Evolutionary conservation across 2,113 vertebrate genomes (phyloP), one percentile per base, ranked within the genome.

Genomic region (Climacteris rufus): DNA sequence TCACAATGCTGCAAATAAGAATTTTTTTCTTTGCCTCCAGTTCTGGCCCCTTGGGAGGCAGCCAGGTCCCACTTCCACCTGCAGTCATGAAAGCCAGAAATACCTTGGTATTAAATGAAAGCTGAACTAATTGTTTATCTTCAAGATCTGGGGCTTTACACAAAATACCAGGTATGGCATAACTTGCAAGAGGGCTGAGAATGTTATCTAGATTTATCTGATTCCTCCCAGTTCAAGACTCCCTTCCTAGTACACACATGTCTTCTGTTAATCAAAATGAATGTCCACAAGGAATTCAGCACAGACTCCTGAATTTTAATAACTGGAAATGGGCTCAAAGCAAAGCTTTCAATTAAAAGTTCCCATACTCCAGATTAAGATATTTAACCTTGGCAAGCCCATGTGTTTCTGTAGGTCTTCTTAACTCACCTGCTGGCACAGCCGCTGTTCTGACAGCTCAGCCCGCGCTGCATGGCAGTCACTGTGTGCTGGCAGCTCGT

Each of bases 221-320:
- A 74, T 90, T 81, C 92, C 80, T 95, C 88, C 72, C 72, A 76
- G 88, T 93, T 89, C 72, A 86, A 86, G 88, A 56, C 89, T 95
- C 75, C 65, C 70, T 79, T 78, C 56, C 84, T 95, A 75, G 83
- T 56, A 74, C 82, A 77, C 88, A 71, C 60, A 40, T 94, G 83
- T 93, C 93, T 96, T 94, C 86, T 61, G 69, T 97, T 96, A 96
- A 97, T 97, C 96, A 96, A 97, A 94, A 94, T 61, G 68, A 95
- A 96, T 76, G 92, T 95, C 96, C 93, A 94, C 80, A 59, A 96
- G 96, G 96, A 97, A 96, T 96, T 96, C 90, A 90, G 86, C 92
- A 83, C 86, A 95, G 95, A 81, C 83, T 96, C 93, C 56, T 97
- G 90, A 94, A 97, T 93, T 94, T 93, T 95, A 95, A 96, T 96